Evolutionary conservation across 2,888 invertebrate genomes (phyloP).

Genomic region (Acrobasis suavella): DNA sequence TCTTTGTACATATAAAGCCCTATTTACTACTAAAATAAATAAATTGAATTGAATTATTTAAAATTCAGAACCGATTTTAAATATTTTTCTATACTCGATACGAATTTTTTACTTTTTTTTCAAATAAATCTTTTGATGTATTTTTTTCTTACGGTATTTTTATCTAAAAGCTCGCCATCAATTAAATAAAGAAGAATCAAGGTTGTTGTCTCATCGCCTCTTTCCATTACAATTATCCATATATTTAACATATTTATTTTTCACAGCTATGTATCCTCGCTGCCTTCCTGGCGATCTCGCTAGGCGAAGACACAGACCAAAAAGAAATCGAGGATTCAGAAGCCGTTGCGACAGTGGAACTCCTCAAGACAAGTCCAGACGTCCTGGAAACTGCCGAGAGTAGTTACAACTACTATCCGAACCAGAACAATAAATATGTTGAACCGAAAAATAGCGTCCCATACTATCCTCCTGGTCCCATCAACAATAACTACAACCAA

Average conservation of each 20-base stretch:
- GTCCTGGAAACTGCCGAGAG: conserved; percentile 46
- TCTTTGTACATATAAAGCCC: too few relatives aligned
- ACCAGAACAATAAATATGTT: conserved; percentile 26
- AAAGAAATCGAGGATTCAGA: conserved; percentile 53
- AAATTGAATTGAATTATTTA: too few relatives aligned
- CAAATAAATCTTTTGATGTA: too few relatives aligned
- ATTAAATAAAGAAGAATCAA: too few relatives aligned
- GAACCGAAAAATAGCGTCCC: conserved; percentile 27
- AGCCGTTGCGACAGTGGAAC: conserved; percentile 54
- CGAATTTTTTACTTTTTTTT: too few relatives aligned
- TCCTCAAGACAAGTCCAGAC: conserved; percentile 45
- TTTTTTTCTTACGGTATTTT: too few relatives aligned
- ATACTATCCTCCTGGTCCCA: conserved; percentile 21
- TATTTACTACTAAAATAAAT: too few relatives aligned
- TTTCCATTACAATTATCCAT: neutral
- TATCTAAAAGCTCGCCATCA: too few relatives aligned
- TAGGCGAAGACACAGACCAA: conserved; percentile 51
- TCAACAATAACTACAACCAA: conserved; percentile 11
- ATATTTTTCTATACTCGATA: too few relatives aligned
- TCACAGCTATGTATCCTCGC: conserved; percentile 58
- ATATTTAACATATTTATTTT: conserved; percentile 7
- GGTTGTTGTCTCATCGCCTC: too few relatives aligned
- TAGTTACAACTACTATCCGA: conserved; percentile 34
- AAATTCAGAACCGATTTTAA: too few relatives aligned
- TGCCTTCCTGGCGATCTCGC: conserved; percentile 58